Base-by-base conservation (phyloP, 2,888 invertebrate species). In the Malacosoma neustria region DNA sequence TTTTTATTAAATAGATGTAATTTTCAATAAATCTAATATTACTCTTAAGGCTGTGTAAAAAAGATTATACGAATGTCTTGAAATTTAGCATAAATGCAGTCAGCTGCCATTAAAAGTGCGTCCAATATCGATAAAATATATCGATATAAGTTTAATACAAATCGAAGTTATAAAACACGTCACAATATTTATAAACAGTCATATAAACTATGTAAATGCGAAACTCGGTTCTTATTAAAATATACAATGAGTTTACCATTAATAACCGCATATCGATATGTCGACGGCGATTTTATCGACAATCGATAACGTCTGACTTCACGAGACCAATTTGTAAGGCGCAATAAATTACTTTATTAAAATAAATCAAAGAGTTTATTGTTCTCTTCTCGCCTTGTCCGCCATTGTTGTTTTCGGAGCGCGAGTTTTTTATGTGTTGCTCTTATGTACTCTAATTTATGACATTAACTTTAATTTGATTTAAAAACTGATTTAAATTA, bases 271-370 rank as follows among this genome's bases (percentile, higher is more conserved):
- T 68, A 69, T 70, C 72, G 67, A 66, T 61, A 56, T 66, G 74
- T 74, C 63, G 68, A 66, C 61, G 71, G 57, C 61, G 72, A 71
- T 73, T 73, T 71, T 72, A 80, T 77, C 75, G 72, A 71, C 58
- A 59, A 65, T 72, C 73, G 77, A 80, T 79, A 79, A 74, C 68
- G 61, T 59, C 65, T 62, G 64, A 59, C 63, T 74, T 72, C 76
- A 72, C 67, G 68, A 68, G 72, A 63, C 72, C 80, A 81, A 82
- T 82, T 80, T 81, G 82, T 80, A 68, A 67, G 62, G 56, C 68
- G 61, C 65, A 75, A 81, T 84, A 82, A 81, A 82, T 82, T 76
- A 80, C 64, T 76, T 79, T 79, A 82, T 81, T 80, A 79, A 77
- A 77, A 82, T 82, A 82, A 82, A 82, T 82, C 81, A 81, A 66